Evolutionary conservation across 2,888 invertebrate species (phyloP).

Genomic region (Caenorhabditis virilis): DNA sequence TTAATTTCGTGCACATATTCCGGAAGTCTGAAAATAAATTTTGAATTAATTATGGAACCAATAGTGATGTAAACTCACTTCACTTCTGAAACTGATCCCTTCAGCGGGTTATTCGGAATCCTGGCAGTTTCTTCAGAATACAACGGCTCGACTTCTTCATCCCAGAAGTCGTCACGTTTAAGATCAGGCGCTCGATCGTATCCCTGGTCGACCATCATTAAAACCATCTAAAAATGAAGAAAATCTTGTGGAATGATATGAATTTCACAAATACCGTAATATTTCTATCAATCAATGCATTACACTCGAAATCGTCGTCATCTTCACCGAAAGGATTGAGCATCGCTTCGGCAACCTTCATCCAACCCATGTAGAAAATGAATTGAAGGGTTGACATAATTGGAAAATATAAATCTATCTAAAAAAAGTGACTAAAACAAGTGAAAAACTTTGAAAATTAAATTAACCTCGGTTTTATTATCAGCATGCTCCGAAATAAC

Average conservation of each 20-base stretch:
- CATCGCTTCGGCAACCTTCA: constrained; percentile 63
- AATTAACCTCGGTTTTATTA: constrained; percentile 52
- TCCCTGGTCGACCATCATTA: constrained; percentile 65
- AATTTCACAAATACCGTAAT: constrained; percentile 40
- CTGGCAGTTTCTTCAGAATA: constrained; percentile 51
- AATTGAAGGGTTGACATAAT: constrained; percentile 66
- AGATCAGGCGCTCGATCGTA: constrained; percentile 61
- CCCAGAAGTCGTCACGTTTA: constrained; percentile 64
- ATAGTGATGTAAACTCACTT: too few relatives aligned
- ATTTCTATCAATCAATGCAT: constrained; percentile 57
- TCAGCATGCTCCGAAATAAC: constrained; percentile 53
- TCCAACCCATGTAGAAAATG: constrained; percentile 67
- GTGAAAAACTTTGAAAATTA: not conserved
- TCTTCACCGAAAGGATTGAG: constrained; percentile 59
- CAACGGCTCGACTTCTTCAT: constrained; percentile 54
- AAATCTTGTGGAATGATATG: not conserved
- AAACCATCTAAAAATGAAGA: constrained; percentile 52
- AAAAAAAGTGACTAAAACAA: not conserved
- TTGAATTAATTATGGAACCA: too few relatives aligned
- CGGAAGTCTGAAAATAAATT: too few relatives aligned
- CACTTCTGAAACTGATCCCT: constrained; percentile 47
- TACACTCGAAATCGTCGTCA: constrained; percentile 57
- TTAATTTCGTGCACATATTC: constrained; percentile 51
- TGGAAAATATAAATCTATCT: constrained; percentile 64
- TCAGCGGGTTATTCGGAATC: constrained; percentile 43